Evolutionary conservation across 2,113 vertebrate species (phyloP).

Genomic region (Tamias sibiricus): DNA sequence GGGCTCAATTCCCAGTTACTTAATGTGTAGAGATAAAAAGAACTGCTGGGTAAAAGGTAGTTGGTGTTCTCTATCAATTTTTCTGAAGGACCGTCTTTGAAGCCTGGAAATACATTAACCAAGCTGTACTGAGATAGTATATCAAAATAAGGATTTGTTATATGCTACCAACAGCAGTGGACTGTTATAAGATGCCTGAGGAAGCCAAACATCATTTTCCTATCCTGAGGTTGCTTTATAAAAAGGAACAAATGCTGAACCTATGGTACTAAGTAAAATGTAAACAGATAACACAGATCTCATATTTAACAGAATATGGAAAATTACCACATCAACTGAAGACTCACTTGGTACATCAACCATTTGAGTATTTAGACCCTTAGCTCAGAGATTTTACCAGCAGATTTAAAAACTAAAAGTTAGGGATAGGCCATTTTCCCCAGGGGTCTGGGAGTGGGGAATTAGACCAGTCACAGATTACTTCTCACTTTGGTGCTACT

Average conservation of each 20-base stretch:
- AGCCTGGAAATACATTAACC: conserved; percentile 9
- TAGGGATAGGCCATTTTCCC: conserved; percentile 34
- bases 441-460: background rate
- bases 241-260: conserved; percentile 54
- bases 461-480: background rate
- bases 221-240: conserved; percentile 42
- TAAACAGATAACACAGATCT: conserved; percentile 49
- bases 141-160: conserved; percentile 50
- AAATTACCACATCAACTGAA: conserved; percentile 33
- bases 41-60: background rate
- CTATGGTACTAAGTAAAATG: conserved; percentile 23
- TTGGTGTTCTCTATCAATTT: background rate
- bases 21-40: background rate
- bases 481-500: conserved; percentile 26
- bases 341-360: conserved; percentile 37
- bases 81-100: conserved; percentile 25
- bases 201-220: conserved; percentile 19
- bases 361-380: conserved; percentile 20
- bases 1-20: background rate
- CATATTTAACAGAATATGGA: conserved; percentile 27
- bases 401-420: conserved; percentile 42
- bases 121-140: background rate
- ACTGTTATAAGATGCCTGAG: background rate
- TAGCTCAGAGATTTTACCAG: conserved; percentile 45
- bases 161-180: conserved; percentile 6